Evolutionary conservation across 2,113 vertebrate genomes (phyloP).

Genomic region (Mus musculus): GRCm39 chrX:19291001-19291500

Average conservation of each 20-base stretch:
- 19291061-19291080: constrained; percentile 15
- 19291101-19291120: constrained; percentile 24
- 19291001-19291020: neutral
- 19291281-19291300: constrained; percentile 23
- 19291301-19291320: neutral
- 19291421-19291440: neutral
- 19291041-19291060: neutral
- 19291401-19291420: neutral
- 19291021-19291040: neutral
- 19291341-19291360: neutral
- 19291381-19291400: neutral
- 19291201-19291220: neutral
- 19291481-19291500: neutral
- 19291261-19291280: constrained; percentile 7
- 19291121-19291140: neutral
- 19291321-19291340: neutral
- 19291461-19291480: neutral
- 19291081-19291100: neutral
- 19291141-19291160: neutral
- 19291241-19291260: neutral
- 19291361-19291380: constrained; percentile 9
- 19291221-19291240: neutral
- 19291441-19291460: neutral
- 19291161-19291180: neutral
- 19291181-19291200: neutral